Base-by-base conservation (phyloP, 2,797 vertebrate species). In the Pangasius krempfi region DNA sequence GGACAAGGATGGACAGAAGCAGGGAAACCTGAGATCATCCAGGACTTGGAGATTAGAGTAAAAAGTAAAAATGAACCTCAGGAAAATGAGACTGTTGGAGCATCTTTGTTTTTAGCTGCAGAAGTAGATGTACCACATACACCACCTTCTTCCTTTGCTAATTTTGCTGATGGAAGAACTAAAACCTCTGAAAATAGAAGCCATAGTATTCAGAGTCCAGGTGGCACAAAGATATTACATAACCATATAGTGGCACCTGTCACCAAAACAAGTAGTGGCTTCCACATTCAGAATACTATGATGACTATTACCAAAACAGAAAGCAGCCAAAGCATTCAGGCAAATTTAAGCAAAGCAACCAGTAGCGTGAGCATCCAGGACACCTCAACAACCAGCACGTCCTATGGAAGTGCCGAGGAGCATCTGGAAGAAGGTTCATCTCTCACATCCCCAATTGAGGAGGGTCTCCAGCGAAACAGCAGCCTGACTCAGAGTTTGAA, bases 281-380 rank as follows among this genome's bases (percentile, higher is more conserved):
- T 95, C 58, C 96, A 95, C 80, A 93, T 95, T 87, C 93, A 92
- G 16, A 95, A 95, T 91, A 94, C 94, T 4, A 93, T 73, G 5
- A 81, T 93, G 25, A 68, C 91, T 52, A 95, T 94, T 85, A 44
- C 47, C 88, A 95, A 94, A 91, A 88, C 91, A 2, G 95, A 95
- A 70, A 96, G 94, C 82, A 93, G 20, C 56, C 72, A 78, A 30
- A 70, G 14, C 22, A 22, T 18, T 20, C 76, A 64, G 27, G 54
- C 44, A 25, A 72, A 82, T 75, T 58, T 90, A 52, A 82, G 93
- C n/a, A 94, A 94, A 62, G 96, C 94, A n/a, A 95, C 93, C 86
- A 95, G 95, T 93, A 90, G 91, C 3, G 95, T 95, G 68, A 96
- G 95, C 78, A 92, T 96, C 90, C 93, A 93, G n/a, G 96, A 95